phyloP scores from a whole-genome alignment of 30 jellyfish, hydroid and myxozoan genomes.

The Hydractinia symbiolongicarpus region DNA sequence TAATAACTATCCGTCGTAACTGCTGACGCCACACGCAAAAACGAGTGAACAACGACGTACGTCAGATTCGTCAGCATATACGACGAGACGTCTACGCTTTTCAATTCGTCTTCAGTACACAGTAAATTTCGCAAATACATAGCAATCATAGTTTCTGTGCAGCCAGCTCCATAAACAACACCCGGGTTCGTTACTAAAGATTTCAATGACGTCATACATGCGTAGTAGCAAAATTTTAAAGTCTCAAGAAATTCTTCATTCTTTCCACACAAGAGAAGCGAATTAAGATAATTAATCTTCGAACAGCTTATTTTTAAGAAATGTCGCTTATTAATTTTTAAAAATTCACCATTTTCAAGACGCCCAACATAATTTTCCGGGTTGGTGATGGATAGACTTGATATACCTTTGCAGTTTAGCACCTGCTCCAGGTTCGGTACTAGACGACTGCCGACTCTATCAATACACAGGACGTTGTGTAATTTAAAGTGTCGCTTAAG shows the following conservation, averaged over 20 bases:
- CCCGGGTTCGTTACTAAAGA: background rate
- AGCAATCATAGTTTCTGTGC: constrained; percentile 1
- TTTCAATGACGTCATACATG: background rate
- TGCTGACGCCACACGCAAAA: background rate
- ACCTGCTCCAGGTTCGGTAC: background rate
- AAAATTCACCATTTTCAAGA: background rate
- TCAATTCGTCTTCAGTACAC: background rate
- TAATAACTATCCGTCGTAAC: background rate
- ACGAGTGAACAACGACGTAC: background rate
- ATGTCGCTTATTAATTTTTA: background rate
- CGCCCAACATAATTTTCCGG: background rate
- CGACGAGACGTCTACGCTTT: background rate
- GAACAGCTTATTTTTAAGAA: background rate
- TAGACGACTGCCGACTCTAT: background rate
- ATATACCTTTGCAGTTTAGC: background rate
- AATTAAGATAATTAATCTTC: too few relatives aligned
- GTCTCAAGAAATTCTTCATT: background rate
- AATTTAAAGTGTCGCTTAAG: background rate
- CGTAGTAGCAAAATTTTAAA: background rate
- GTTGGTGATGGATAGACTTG: background rate
- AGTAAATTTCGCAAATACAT: background rate
- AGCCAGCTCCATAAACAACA: constrained; percentile 7
- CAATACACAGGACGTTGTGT: background rate
- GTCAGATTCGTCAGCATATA: too few relatives aligned
- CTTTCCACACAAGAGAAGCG: background rate